A percentile compares a stretch with the other conserved stretches of the same genome.
Evolutionary conservation across 2,888 invertebrate genomes (phyloP).

Genomic region (Rhyacophila evoluta): DNA sequence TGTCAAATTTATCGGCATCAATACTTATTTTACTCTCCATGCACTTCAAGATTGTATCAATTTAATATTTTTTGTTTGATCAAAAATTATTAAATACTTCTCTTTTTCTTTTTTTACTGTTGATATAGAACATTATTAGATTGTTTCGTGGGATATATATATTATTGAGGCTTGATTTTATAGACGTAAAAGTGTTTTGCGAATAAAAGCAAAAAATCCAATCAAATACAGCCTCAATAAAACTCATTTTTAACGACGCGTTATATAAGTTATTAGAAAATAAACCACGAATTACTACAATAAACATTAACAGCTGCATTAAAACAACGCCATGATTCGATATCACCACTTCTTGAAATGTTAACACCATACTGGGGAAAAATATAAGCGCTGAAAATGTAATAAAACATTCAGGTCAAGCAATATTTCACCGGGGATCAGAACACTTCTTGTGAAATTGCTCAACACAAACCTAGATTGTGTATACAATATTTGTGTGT

Average conservation of each 20-base stretch:
- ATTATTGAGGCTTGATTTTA: too few relatives aligned
- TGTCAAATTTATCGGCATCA: too few relatives aligned
- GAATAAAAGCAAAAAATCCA: too few relatives aligned
- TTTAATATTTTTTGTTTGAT: too few relatives aligned
- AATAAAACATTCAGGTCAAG: conserved; percentile 48
- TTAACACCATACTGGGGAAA: conserved; percentile 29
- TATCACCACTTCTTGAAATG: conserved; percentile 10
- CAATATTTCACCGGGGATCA: conserved; percentile 48
- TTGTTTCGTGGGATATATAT: too few relatives aligned
- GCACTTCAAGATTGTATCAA: too few relatives aligned
- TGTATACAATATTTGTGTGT: conserved; percentile 19
- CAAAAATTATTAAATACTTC: too few relatives aligned
- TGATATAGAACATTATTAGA: too few relatives aligned
- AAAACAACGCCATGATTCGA: conserved; percentile 41
- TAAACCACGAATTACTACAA: background rate
- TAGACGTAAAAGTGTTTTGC: too few relatives aligned
- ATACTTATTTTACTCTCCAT: too few relatives aligned
- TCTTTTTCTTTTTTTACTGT: too few relatives aligned
- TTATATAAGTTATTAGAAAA: background rate
- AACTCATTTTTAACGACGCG: background rate
- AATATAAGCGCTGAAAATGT: conserved; percentile 41
- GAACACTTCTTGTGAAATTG: conserved; percentile 40
- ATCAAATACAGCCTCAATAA: too few relatives aligned
- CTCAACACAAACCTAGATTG: conserved; percentile 28
- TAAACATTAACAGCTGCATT: conserved; percentile 14